Conservation (phyloP, 2,888 invertebrate genomes). For the Diplolepis rosae region DNA sequence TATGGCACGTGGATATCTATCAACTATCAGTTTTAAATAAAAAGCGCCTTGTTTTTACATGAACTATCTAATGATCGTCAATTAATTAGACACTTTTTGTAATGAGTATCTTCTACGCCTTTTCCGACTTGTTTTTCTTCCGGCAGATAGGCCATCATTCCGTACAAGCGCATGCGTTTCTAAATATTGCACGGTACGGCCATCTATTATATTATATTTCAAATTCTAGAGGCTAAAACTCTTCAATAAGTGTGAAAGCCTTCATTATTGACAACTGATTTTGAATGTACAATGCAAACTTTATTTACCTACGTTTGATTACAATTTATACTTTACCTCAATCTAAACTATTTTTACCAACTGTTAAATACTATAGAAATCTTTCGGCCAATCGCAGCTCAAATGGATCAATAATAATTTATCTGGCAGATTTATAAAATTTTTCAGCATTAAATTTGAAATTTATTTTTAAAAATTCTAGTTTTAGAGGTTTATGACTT, state of each 20-base stretch:
- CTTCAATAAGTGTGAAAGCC: too few species aligned
- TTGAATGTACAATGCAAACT: neutral
- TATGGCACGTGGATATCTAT: neutral
- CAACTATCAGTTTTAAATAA: neutral
- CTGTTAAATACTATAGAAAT: too few species aligned
- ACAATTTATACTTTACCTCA: neutral
- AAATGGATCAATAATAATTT: too few species aligned
- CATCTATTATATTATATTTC: neutral
- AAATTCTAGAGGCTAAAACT: neutral
- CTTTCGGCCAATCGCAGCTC: too few species aligned
- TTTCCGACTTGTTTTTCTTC: constrained; percentile 41
- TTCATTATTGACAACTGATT: neutral
- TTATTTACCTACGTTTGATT: neutral
- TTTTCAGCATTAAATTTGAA: too few species aligned
- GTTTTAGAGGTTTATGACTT: too few species aligned
- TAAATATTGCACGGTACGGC: neutral
- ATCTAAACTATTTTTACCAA: neutral
- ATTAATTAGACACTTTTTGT: neutral
- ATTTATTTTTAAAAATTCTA: too few species aligned
- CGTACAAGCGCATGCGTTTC: constrained; percentile 47
- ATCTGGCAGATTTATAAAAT: too few species aligned
- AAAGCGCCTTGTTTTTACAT: neutral
- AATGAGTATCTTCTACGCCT: constrained; percentile 37
- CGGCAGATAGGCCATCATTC: constrained; percentile 31
- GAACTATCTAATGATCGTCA: neutral